phyloP scores from a whole-genome alignment of 64 coral and sea anemone genomes.

The Pocillopora damicornis region DNA sequence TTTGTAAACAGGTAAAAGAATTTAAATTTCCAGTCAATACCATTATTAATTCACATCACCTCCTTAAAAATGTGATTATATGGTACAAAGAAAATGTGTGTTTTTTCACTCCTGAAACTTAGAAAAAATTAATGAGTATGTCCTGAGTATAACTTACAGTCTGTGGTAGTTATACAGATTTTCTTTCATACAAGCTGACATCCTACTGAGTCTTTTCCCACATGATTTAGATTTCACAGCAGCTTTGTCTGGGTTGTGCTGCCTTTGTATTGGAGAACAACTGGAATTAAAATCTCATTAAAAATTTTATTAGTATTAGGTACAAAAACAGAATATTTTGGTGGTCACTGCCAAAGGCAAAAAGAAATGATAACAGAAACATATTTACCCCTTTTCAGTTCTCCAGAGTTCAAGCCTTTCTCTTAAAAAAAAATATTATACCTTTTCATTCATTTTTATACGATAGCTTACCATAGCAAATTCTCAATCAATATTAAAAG shows the following conservation, averaged over 20 bases:
- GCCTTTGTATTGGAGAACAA: not conserved
- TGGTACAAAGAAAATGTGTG: no score
- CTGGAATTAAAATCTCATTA: no score
- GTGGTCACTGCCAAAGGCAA: not conserved
- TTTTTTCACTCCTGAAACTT: no score
- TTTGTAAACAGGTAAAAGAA: no score
- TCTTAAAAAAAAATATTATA: not conserved
- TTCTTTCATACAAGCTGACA: not conserved
- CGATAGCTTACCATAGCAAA: not conserved
- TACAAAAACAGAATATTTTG: no score
- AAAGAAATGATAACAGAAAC: not conserved
- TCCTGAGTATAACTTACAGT: slow-evolving; percentile 14
- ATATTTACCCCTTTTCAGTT: slow-evolving; percentile 20
- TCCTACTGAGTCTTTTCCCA: not conserved
- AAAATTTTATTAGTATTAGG: no score
- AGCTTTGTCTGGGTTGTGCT: not conserved
- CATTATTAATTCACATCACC: no score
- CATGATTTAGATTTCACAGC: not conserved
- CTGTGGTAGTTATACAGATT: not conserved
- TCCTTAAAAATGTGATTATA: no score
- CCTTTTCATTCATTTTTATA: not conserved
- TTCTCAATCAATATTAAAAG: not conserved
- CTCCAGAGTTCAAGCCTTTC: slow-evolving; percentile 25
- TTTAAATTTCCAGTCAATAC: no score
- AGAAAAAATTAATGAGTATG: no score